Evolutionary conservation across 2,888 invertebrate species (phyloP).

Genomic region (Phasia obesa): DNA sequence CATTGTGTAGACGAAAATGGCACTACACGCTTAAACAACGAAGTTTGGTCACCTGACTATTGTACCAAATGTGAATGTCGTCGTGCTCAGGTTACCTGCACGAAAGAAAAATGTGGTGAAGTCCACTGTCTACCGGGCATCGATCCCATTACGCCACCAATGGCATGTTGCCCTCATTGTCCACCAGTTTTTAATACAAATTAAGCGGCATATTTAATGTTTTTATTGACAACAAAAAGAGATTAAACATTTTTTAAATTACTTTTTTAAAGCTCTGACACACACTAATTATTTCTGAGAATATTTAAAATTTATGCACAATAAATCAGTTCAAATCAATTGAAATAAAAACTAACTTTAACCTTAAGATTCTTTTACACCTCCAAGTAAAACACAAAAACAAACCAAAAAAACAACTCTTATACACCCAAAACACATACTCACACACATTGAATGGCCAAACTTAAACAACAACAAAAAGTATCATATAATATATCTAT

Average conservation of each 20-base stretch:
- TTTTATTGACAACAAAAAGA: constrained; percentile 61
- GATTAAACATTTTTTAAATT: constrained; percentile 39
- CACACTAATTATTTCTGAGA: constrained; percentile 46
- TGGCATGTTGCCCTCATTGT: constrained; percentile 83
- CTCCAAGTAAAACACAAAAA: constrained; percentile 33
- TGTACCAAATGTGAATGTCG: constrained; percentile 84
- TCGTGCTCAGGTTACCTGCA: constrained; percentile 83
- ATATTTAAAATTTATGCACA: constrained; percentile 61
- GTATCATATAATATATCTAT: constrained; percentile 31
- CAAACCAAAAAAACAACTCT: constrained; percentile 8
- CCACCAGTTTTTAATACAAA: constrained; percentile 60
- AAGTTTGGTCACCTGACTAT: constrained; percentile 83
- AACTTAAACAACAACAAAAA: constrained; percentile 55
- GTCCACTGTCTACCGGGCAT: constrained; percentile 79
- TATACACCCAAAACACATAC: constrained; percentile 13
- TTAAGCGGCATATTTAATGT: constrained; percentile 22
- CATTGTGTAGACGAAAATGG: constrained; percentile 82
- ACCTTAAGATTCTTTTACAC: constrained; percentile 38
- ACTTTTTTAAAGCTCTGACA: constrained; percentile 46
- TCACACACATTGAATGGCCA: constrained; percentile 43
- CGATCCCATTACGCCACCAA: constrained; percentile 79
- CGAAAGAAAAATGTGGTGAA: constrained; percentile 82
- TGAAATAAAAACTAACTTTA: constrained; percentile 29
- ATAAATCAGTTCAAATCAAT: constrained; percentile 64
- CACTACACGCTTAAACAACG: constrained; percentile 82